A percentile compares a stretch with the other conserved stretches of the same genome.
phyloP scores from a whole-genome alignment of 2,888 invertebrate genomes.

The Andricus curvator region DNA sequence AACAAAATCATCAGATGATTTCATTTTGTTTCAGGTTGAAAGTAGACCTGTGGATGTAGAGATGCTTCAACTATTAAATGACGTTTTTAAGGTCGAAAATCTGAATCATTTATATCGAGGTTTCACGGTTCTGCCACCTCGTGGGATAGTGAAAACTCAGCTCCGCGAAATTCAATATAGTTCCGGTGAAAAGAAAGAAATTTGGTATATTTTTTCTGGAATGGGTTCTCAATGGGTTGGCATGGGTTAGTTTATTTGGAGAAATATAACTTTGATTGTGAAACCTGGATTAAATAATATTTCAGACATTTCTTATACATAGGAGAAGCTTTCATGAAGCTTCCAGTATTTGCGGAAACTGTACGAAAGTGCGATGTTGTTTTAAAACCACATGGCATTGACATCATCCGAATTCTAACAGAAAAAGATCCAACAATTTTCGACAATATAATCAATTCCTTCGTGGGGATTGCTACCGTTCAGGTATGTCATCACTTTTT shows the following conservation, averaged over 20 bases:
- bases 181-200: slow-evolving; percentile 82
- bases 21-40: slow-evolving; percentile 73
- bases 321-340: slow-evolving; percentile 79
- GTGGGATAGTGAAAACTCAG: slow-evolving; percentile 61
- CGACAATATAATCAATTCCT: slow-evolving; percentile 85
- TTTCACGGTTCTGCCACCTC: slow-evolving; percentile 81
- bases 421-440: slow-evolving; percentile 83
- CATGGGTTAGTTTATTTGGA: too few relatives aligned
- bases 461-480: slow-evolving; percentile 87
- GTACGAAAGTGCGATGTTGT: slow-evolving; percentile 82
- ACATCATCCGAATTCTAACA: slow-evolving; percentile 83
- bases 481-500: slow-evolving; percentile 73
- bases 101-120: slow-evolving; percentile 87
- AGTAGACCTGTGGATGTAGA: too few relatives aligned
- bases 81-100: slow-evolving; percentile 80
- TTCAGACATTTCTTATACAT: background rate
- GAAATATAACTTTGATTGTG: too few relatives aligned
- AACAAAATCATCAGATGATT: background rate
- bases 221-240: slow-evolving; percentile 81
- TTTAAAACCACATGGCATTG: slow-evolving; percentile 83
- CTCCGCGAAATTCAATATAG: slow-evolving; percentile 80
- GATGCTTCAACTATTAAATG: slow-evolving; percentile 77
- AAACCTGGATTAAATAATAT: too few relatives aligned
- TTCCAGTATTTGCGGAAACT: slow-evolving; percentile 82
- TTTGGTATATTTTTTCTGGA: slow-evolving; percentile 95